These are phyloP conservation scores for Galago senegalensis DNA, from an alignment of 2,797 vertebrate species.

Conservation along the genomic window DNA sequence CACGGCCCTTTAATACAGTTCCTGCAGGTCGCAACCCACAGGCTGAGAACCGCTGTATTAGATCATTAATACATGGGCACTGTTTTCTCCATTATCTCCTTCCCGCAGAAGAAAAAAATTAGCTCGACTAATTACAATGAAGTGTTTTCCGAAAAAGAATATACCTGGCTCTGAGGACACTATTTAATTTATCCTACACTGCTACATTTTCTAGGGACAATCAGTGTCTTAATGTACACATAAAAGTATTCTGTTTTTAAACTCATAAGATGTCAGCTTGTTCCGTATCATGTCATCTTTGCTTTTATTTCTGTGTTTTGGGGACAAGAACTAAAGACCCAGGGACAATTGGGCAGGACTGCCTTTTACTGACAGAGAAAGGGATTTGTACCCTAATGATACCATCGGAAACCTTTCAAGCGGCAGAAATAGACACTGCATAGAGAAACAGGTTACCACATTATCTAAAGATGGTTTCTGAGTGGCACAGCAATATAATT, in stretches of 20 bases:
- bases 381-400: neutral
- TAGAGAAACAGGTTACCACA: neutral
- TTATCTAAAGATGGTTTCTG: neutral
- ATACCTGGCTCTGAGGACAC: slow-evolving; percentile 76
- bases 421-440: neutral
- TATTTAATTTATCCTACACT: slow-evolving; percentile 76
- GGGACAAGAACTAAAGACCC: neutral
- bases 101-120: slow-evolving; percentile 74
- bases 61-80: slow-evolving; percentile 78
- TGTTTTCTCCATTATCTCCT: slow-evolving; percentile 68
- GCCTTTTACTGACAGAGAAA: neutral
- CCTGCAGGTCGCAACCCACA: too few relatives aligned
- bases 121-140: slow-evolving; percentile 77
- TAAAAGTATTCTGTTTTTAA: slow-evolving; percentile 32
- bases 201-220: slow-evolving; percentile 70
- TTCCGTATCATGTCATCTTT: neutral
- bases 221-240: slow-evolving; percentile 17
- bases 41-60: slow-evolving; percentile 10
- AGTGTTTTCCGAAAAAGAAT: slow-evolving; percentile 78
- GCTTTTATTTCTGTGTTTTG: neutral
- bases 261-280: neutral
- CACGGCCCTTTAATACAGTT: too few relatives aligned
- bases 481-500: neutral
- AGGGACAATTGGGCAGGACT: neutral
- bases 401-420: neutral